Evolutionary conservation across 2,888 invertebrate species (phyloP).

Genomic region (Rhagonycha lutea): DNA sequence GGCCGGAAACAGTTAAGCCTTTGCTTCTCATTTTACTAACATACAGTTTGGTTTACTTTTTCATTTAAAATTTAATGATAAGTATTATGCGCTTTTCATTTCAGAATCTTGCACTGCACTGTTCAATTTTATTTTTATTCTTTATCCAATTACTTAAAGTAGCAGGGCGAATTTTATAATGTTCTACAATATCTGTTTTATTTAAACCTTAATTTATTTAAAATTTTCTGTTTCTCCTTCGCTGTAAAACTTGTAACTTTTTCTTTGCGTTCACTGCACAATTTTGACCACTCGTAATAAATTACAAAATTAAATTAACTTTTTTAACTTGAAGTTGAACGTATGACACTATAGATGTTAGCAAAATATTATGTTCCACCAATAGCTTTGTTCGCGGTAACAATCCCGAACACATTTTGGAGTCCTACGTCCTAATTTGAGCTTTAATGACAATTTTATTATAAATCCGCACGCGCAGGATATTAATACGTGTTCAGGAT

Average conservation of each 20-base stretch:
- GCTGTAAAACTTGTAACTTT: not conserved
- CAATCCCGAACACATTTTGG: no score
- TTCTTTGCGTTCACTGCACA: not conserved
- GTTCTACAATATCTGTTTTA: not conserved
- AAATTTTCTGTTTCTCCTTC: not conserved
- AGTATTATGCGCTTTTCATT: not conserved
- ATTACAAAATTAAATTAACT: not conserved
- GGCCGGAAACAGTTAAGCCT: not conserved
- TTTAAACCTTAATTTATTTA: not conserved
- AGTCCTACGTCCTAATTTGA: no score
- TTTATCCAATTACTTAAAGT: not conserved
- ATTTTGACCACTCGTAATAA: not conserved
- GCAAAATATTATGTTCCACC: no score
- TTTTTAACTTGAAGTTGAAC: not conserved
- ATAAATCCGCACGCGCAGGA: no score
- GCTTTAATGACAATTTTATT: no score
- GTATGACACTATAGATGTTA: no score
- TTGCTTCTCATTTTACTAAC: not conserved
- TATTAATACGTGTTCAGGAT: no score
- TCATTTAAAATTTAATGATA: not conserved
- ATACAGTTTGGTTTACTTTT: not conserved
- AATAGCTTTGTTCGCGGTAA: no score
- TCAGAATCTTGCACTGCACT: not conserved
- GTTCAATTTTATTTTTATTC: not conserved
- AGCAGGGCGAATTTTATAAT: not conserved